Evolutionary conservation across 2,888 invertebrate genomes (phyloP), one percentile per base, ranked within the genome.

Genomic region (Parasteatoda lunata): DNA sequence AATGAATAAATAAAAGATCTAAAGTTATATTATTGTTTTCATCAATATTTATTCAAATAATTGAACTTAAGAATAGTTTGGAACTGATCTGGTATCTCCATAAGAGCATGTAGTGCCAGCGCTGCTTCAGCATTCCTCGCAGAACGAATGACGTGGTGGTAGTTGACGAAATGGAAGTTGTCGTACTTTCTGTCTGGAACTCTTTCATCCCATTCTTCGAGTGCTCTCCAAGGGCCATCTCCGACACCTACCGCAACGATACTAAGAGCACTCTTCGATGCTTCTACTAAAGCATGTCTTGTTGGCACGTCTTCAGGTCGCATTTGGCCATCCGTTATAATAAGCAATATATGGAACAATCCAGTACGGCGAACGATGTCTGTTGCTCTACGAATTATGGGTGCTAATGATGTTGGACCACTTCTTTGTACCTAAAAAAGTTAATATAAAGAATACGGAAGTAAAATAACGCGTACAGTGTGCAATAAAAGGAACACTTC

Each of bases 141-240:
- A 5, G 89, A 90, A 4, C 90, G 83, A 70, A 91, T 90, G 30
- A 92, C 91, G 80, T 91, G 91, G 89, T 92, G 92, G 90, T 92
- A 93, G 88, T 93, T 92, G 49, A 93, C 93, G 90, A 93, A 93
- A 89, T 93, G 93, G 91, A 93, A 93, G 90, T 93, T 93, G 90
- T 93, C 93, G 91, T 93, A 93, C 75, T 92, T 91, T 71, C 93
- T 90, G 83, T 91, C 91, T 3, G 93, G 93, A 13, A 93, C 90
- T 3, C 91, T 91, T 86, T 93, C 93, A 90, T 93, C 93, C 90
- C 93, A 93, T 76, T 93, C 92, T 71, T 92, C 91, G 93, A 93
- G 93, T 90, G 92, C 92, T 59, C 93, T 92, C 93, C 93, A 93
- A 0, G 93, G 93, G 13, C 93, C 93, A 89, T 93, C 93, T 13